Evolutionary conservation across 2,113 vertebrate species (phyloP).

Genomic region (Salvator merianae): DNA sequence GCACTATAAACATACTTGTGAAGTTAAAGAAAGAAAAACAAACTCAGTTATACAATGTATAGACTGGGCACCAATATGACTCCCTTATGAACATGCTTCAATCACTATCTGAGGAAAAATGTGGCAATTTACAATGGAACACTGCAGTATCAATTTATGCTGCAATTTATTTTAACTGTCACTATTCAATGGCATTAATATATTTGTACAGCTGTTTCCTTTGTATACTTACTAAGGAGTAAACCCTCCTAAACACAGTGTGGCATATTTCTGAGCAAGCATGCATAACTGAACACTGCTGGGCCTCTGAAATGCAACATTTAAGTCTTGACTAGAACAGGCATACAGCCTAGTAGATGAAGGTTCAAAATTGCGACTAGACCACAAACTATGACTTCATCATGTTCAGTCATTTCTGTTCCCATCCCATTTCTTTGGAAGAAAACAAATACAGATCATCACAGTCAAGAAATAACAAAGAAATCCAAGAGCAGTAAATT

Average conservation of each 20-base stretch:
- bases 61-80: neutral
- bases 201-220: neutral
- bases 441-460: too few relatives aligned
- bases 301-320: neutral
- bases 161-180: neutral
- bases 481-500: too few relatives aligned
- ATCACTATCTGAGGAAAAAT: too few relatives aligned
- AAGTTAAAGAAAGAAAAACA: slow-evolving; percentile 11
- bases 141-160: neutral
- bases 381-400: neutral
- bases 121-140: neutral
- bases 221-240: neutral
- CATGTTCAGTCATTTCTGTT: neutral
- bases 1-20: neutral
- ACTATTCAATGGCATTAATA: neutral
- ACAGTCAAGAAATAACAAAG: too few relatives aligned
- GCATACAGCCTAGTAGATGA: too few relatives aligned
- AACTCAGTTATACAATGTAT: neutral
- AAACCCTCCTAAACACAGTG: neutral
- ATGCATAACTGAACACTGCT: neutral
- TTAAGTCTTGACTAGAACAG: neutral
- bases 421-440: neutral
- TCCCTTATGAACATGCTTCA: neutral
- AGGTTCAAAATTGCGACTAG: neutral
- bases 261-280: neutral